Evolutionary conservation across 92 coral and sea anemone genomes (phyloP), one percentile per base, ranked within the genome.

Genomic region (Pocillopora meandrina): DNA sequence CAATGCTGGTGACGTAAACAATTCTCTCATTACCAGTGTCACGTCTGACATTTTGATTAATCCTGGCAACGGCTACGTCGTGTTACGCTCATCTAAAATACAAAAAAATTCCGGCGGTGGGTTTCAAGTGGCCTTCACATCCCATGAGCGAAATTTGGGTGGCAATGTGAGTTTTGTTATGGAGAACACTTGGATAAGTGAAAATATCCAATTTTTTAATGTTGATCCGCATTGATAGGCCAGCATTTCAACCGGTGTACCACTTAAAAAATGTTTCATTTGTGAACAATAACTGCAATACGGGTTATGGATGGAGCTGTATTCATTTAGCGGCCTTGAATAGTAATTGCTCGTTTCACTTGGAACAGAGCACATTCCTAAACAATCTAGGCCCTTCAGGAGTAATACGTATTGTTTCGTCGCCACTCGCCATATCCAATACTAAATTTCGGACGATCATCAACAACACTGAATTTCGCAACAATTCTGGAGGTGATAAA

Each of bases 71-170:
- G n/a, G 59, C 68, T 15, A 16, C 69, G 9, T 81, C 19, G 15
- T 57, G 65, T 19, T 81, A 16, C 19, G 55, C 35, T 81, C 34
- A 12, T 81, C 76, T 56, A 81, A 56, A 42, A 3, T 81, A 26
- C 76, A 81, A 58, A 16, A 57, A 4, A 81, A 81, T 56, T 31
- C 69, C 34, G 85, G 76, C 10, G 85, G 85, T 10, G 85, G 85
- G 16, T 31, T 81, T 16, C 76, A 21, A 31, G 36, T 20, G 17
- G 8, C 1, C 19, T 63, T 57, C 66, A 68, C 16, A 36, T 31
- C 10, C 56, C 8, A 61, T 12, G 65, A 17, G 65, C 17, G 18
- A 61, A 1, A 14, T 61, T 61, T 61, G 65, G 65, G 2, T 61
- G 15, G 16, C 18, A 61, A 6, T 12, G 19, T n/a, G 19, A 61